Base-by-base conservation (phyloP, 2,888 invertebrate genomes). In the Galerucella calmariensis region DNA sequence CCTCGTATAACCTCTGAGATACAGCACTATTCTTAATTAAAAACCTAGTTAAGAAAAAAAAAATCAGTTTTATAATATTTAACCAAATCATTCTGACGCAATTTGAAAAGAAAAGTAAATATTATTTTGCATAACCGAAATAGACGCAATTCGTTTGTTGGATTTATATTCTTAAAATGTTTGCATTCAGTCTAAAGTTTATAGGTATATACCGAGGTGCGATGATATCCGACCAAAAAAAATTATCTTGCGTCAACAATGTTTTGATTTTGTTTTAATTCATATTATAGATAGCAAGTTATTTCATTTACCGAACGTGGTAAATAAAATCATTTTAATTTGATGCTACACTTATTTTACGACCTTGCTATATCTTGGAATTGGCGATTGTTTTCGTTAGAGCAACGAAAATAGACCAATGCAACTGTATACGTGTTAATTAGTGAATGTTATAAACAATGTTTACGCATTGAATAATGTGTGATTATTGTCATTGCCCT, bases 121-220 rank as follows among this genome's bases (percentile, higher is more conserved):
- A 58, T 58, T 16, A 61, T 27, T 27, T 35, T 2, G 35, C 11
- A 27, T 12, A 27, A 61, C 27, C 27, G 10, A 51, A 58, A 24
- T 8, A 61, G 27, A 61, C 27, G 14, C 16, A 56, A 56, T 20
- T 16, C 35, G 9, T 41, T 41, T 8, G n/a, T 24, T 59, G 2
- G 35, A 61, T 61, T 59, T 59, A 59, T 59, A 59, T 27, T 59
- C 59, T 27, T 27, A 59, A 11, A 48, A 48, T 48, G 48, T 48
- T 48, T 48, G 14, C 48, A 48, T 14, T 14, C 48, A 48, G 11
- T 48, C 14, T 12, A 48, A 48, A 48, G 35, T 41, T 41, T 20
- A 20, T 20, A 20, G 20, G 20, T 41, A 41, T 6, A 48, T 48
- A 48, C 3, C 46, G 12, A 12, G 46, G 46, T 46, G 12, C 46